Conservation (phyloP, 64 coral and sea anemone genomes). For the Porites lutea region DNA sequence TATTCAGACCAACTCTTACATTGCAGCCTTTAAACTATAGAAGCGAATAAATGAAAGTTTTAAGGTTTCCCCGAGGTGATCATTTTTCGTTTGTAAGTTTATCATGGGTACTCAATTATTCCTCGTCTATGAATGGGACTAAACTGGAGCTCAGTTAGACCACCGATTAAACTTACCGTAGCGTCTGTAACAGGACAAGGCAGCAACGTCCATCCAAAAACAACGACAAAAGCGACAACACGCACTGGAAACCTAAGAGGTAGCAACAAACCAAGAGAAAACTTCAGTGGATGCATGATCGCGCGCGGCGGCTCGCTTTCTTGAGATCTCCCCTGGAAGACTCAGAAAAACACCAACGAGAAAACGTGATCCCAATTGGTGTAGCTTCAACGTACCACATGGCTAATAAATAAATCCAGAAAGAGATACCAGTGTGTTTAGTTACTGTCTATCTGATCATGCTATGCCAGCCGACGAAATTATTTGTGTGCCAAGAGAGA, state of each 20-base stretch:
- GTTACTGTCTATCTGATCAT: constrained; percentile 26
- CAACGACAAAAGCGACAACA: constrained; percentile 1
- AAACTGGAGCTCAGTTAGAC: background rate
- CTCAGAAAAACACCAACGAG: background rate
- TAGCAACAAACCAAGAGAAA: background rate
- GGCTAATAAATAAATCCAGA: constrained; percentile 5
- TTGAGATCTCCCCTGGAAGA: background rate
- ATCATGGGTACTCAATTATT: no score
- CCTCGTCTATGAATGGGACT: no score
- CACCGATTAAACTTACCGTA: background rate
- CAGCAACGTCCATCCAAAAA: constrained; percentile 5
- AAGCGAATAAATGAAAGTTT: no score
- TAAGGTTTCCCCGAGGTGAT: no score
- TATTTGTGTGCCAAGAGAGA: background rate
- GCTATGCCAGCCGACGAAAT: background rate
- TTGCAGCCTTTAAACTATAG: no score
- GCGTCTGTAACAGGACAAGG: constrained; percentile 16
- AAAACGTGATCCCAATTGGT: background rate
- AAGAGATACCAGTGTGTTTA: background rate
- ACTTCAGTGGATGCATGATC: background rate
- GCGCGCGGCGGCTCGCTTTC: background rate
- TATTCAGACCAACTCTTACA: no score
- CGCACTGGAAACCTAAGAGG: constrained; percentile 27
- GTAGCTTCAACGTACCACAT: constrained; percentile 10
- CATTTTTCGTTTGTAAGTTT: no score